Percentiles rank a stretch among this genome's conserved stretches.
These are phyloP conservation scores for Hormiphora californensis DNA, from an alignment of 37 sponge, comb jelly and placozoan genomes.

Conservation along the genomic window DNA sequence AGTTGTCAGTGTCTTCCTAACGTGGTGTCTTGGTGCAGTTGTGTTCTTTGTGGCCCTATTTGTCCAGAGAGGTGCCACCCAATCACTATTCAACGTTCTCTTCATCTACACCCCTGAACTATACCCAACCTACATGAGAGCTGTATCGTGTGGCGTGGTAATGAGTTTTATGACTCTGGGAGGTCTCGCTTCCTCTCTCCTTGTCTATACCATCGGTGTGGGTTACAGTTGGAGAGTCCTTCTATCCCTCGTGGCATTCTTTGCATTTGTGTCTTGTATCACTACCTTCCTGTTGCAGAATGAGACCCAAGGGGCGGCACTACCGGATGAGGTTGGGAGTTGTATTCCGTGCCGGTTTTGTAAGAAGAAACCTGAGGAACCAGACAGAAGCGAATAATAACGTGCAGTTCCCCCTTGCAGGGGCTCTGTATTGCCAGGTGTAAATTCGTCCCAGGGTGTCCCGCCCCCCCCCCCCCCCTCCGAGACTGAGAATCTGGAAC, in stretches of 20 bases:
- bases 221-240: conserved; percentile 14
- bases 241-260: not conserved
- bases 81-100: conserved; percentile 14
- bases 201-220: not conserved
- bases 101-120: conserved; percentile 11
- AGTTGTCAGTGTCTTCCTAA: not conserved
- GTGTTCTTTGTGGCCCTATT: not conserved
- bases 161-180: not conserved
- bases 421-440: too few relatives aligned
- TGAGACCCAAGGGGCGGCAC: not conserved
- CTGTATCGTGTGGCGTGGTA: not conserved
- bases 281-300: not conserved
- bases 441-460: too few relatives aligned
- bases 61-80: not conserved
- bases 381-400: too few relatives aligned
- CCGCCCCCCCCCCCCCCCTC: too few relatives aligned
- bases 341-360: not conserved
- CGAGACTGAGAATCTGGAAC: too few relatives aligned
- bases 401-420: too few relatives aligned
- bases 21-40: not conserved
- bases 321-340: not conserved
- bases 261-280: not conserved
- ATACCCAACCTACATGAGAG: conserved; percentile 9
- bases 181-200: conserved; percentile 1
- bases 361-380: conserved; percentile 28